A percentile compares a stretch with the other conserved stretches of the same genome.
Evolutionary conservation across 2,888 invertebrate genomes (phyloP).

Genomic region (Ochropacha duplaris): DNA sequence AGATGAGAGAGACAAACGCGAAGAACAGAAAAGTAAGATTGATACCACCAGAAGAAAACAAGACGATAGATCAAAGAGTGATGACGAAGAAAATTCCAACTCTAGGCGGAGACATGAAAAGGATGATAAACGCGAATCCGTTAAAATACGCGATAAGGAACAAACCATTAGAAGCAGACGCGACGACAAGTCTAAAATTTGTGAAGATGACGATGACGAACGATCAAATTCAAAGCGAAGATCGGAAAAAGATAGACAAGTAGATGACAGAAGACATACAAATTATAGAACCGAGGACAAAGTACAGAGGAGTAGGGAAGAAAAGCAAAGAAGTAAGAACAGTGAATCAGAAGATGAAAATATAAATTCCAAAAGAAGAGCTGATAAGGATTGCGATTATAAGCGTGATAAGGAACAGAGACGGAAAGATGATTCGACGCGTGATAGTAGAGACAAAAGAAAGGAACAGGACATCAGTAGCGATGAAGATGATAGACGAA

Average conservation of each 20-base stretch:
- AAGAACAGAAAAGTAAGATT: constrained; percentile 7
- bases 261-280: neutral
- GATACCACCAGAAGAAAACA: constrained; percentile 4
- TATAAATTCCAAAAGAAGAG: neutral
- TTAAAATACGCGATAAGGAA: constrained; percentile 5
- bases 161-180: constrained; percentile 17
- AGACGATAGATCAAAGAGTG: constrained; percentile 12
- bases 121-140: constrained; percentile 12
- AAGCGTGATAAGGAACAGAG: neutral
- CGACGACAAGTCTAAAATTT: constrained; percentile 17
- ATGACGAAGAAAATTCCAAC: constrained; percentile 10
- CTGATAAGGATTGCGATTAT: neutral
- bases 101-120: constrained; percentile 16
- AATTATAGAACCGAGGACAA: constrained; percentile 19
- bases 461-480: neutral
- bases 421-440: neutral
- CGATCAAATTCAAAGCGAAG: constrained; percentile 1
- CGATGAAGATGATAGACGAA: constrained; percentile 12
- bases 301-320: constrained; percentile 6
- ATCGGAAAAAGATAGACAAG: constrained; percentile 8
- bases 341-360: neutral
- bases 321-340: constrained; percentile 1
- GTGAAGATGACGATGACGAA: constrained; percentile 8
- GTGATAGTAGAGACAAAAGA: neutral
- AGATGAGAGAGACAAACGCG: constrained; percentile 11